phyloP scores from a whole-genome alignment of 35 echinoderm and acorn worm genomes.

The Heliocidaris erythrogramma region DNA sequence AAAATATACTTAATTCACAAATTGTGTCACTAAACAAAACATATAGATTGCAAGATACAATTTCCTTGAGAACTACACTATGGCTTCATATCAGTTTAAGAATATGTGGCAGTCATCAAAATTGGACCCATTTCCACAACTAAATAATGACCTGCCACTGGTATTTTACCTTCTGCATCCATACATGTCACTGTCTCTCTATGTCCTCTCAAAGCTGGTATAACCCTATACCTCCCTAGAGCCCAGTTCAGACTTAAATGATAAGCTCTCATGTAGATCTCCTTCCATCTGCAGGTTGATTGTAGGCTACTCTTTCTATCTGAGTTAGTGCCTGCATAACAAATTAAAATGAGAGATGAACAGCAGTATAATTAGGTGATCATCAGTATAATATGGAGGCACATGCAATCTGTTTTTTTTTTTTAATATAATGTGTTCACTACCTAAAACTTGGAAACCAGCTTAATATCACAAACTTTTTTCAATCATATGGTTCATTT shows the following conservation, averaged over 20 bases:
- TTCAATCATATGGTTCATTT: not conserved
- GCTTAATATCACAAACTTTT: not conserved
- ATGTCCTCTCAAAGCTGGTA: conserved; percentile 64
- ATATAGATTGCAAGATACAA: too few species aligned
- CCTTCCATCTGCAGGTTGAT: conserved; percentile 69
- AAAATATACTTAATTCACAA: too few species aligned
- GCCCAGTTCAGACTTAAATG: conserved; percentile 70
- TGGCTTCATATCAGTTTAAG: not conserved
- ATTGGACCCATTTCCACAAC: not conserved
- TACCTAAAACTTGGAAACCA: not conserved
- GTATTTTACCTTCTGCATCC: conserved; percentile 55
- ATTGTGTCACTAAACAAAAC: too few species aligned
- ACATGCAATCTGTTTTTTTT: too few species aligned
- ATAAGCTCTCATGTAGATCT: conserved; percentile 75
- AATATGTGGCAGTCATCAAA: not conserved
- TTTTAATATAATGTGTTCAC: too few species aligned
- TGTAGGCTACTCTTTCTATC: not conserved
- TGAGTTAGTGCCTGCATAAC: not conserved
- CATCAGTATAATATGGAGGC: too few species aligned
- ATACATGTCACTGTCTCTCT: conserved; percentile 65
- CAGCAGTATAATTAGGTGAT: not conserved
- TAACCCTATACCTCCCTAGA: conserved; percentile 55
- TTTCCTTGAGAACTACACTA: not conserved
- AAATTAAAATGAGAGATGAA: not conserved
- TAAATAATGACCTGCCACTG: not conserved